Conservation (phyloP, 1,140 invertebrate species). For the Oscheius sp. region DNA sequence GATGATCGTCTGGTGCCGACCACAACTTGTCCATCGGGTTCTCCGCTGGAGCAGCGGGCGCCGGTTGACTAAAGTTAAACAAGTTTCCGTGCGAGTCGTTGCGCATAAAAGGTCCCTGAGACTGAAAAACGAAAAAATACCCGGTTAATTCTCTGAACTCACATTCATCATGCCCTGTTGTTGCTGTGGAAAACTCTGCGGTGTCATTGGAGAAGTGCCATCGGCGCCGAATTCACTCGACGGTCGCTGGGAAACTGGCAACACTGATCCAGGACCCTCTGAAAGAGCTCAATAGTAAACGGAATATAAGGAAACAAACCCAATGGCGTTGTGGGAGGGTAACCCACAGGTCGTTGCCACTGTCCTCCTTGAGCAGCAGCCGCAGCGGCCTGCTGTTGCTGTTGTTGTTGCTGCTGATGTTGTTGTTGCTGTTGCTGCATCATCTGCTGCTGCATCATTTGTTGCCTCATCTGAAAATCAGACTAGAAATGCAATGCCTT, state of each 20-base stretch:
- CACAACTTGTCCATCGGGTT: neutral
- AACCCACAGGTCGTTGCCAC: slow-evolving; percentile 15
- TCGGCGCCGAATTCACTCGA: slow-evolving; percentile 22
- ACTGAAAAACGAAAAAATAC: too few relatives aligned
- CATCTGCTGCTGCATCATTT: slow-evolving; percentile 18
- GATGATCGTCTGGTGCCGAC: neutral
- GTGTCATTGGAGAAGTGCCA: neutral
- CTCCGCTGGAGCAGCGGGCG: neutral
- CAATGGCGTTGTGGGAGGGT: slow-evolving; percentile 14
- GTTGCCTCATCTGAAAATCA: slow-evolving; percentile 22
- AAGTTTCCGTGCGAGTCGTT: slow-evolving; percentile 2
- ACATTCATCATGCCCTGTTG: neutral
- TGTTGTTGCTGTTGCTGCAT: slow-evolving; percentile 36
- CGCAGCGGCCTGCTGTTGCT: neutral
- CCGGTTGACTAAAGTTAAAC: neutral
- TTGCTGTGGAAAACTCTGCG: slow-evolving; percentile 2
- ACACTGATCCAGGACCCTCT: neutral
- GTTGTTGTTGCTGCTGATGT: slow-evolving; percentile 13
- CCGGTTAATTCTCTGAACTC: too few relatives aligned
- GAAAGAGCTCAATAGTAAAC: neutral
- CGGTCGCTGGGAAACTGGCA: slow-evolving; percentile 3
- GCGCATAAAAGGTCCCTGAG: neutral
- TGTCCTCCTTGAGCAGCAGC: neutral
- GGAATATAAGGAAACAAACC: neutral
- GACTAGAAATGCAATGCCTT: neutral